Evolutionary conservation across 2,113 vertebrate species (phyloP), one percentile per base, ranked within the genome.

Genomic region (Seriola rivoliana): DNA sequence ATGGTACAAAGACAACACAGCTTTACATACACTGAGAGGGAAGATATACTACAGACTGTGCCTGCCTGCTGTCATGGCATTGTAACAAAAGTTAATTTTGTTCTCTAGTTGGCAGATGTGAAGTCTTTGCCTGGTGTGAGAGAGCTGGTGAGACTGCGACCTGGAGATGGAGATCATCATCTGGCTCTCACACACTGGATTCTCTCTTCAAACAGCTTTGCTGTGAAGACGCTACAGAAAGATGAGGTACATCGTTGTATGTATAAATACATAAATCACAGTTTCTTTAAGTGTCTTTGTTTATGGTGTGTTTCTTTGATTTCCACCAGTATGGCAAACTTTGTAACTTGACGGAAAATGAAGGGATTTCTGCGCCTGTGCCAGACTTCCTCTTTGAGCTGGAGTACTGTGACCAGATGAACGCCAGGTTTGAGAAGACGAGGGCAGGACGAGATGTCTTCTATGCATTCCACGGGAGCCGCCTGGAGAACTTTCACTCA

Each of bases 401-500:
- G 0, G 78, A 97, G 21, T 99, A 99, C 87, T 97, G 95, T 0
- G 95, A 97, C 64, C 96, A 96, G 80, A 95, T 97, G 92, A 97
- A 98, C 0, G 85, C 94, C 86, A 96, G 96, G 85, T 99, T 99
- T 82, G 96, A 97, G 12, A 96, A 96, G 94, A 97, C 92, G 58
- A 95, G 90, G 87, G 97, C 95, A 16, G 97, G 95, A 38, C 93
- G 95, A 82, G 97, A 97, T 57, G 93, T 99, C 40, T 96, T 99
- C 94, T 98, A 98, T 0, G 98, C 97, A 75, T 98, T 99, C 93
- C 98, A 99, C 0, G 98, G 98, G 79, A 99, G 98, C 91, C 97
- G 98, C 55, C 94, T 99, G 3, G 98, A 99, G 90, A 99, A 99
- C 94, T 99, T 99, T 91, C 98, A 99, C 85, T 99, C 98, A 67